phyloP scores from a whole-genome alignment of 2,888 invertebrate species.

The Acrocyrtus sp. region DNA sequence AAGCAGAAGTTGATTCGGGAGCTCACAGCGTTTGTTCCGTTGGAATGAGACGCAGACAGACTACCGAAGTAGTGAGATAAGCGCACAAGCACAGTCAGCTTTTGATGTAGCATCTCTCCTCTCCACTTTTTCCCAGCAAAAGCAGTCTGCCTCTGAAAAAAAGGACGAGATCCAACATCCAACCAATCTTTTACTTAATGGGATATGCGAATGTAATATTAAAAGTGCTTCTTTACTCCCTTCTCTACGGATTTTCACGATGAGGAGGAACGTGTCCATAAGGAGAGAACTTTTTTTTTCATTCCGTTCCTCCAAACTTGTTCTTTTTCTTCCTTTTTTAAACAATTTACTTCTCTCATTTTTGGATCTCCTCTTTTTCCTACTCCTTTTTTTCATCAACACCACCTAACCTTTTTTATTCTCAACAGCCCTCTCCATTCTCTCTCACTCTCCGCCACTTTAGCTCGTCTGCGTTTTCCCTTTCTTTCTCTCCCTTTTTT shows the following conservation, averaged over 20 bases:
- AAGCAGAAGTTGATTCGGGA: too few relatives aligned
- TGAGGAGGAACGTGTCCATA: background rate
- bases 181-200: slow-evolving; percentile 49
- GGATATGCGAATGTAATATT: slow-evolving; percentile 44
- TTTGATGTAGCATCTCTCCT: too few relatives aligned
- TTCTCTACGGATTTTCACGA: too few relatives aligned
- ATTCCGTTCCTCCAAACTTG: slow-evolving; percentile 6
- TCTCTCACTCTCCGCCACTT: slow-evolving; percentile 11
- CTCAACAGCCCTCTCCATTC: slow-evolving; percentile 13
- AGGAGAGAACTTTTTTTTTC: background rate
- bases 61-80: background rate
- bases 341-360: slow-evolving; percentile 6
- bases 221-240: slow-evolving; percentile 23
- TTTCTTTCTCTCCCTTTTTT: slow-evolving; percentile 21
- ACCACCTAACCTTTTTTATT: slow-evolving; percentile 25
- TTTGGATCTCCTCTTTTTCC: slow-evolving; percentile 17
- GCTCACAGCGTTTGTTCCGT: too few relatives aligned
- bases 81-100: background rate
- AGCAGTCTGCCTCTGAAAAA: too few relatives aligned
- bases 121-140: too few relatives aligned
- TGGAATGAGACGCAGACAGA: background rate
- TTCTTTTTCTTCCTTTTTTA: slow-evolving; percentile 20
- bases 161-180: background rate
- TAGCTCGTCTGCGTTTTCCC: slow-evolving; percentile 10
- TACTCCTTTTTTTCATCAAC: slow-evolving; percentile 21